Evolutionary conservation across 2,797 vertebrate genomes (phyloP), one percentile per base, ranked within the genome.

Genomic region (Neosalanx taihuensis): DNA sequence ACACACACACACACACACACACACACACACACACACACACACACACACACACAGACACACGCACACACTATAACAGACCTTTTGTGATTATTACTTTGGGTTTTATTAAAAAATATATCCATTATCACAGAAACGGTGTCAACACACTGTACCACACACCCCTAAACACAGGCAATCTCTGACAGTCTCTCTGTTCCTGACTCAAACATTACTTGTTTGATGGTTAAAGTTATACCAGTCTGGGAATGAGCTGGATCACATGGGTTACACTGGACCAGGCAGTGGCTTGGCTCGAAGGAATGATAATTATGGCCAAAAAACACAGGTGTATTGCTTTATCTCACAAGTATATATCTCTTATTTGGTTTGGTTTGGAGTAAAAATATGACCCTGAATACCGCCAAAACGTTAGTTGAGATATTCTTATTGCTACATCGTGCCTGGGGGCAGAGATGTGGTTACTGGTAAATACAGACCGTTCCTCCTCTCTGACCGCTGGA

Each of bases 31-130:
- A 31, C 30, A 62, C 26, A 26, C 23, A 26, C 23, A 26, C 23
- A 1, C 23, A 26, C 23, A 26, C 23, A 26, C 18, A 15, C 41
- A 46, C 41, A 46, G 7, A 12, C 13, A 20, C 53, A 66, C 49
- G 53, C 18, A 23, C 60, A 62, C 30, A 62, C 26, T 10, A 15
- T 13, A 4, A 62, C 60, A 17, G 12, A 18, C 41, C 3, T 26
- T 59, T 67, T 63, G 77, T 81, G 62, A 75, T 78, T 79, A 83
- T 76, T 78, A 76, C 87, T 80, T 83, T 81, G 83, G 83, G 81
- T 86, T 87, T 46, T 46, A 46, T 46, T 46, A 46, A 41, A 46
- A 46, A 12, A 46, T 35, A 35, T 46, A 46, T 46, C 10, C 10
- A 2, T 41, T 41, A 41, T 41, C 6, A 37, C 6, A 37, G 5